Evolutionary conservation across 2,797 vertebrate genomes (phyloP).

Genomic region (Alca torda): DNA sequence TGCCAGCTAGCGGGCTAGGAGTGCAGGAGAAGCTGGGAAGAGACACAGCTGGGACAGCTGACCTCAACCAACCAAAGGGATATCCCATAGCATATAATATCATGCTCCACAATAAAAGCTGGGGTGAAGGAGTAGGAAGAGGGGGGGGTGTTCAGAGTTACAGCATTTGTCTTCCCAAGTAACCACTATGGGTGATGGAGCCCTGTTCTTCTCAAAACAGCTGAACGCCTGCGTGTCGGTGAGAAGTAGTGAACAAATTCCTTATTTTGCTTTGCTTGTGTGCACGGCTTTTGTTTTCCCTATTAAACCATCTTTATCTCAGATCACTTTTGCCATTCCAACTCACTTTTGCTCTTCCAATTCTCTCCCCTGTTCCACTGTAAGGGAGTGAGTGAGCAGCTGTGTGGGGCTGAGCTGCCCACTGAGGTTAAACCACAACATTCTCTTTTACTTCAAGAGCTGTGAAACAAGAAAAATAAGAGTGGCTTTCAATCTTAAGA

Average conservation of each 20-base stretch:
- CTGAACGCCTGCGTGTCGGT: not conserved
- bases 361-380: not conserved
- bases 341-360: not conserved
- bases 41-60: not conserved
- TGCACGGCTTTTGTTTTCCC: not conserved
- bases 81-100: not conserved
- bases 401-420: not conserved
- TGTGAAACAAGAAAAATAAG: not conserved
- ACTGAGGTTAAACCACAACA: not conserved
- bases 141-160: not conserved
- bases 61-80: not conserved
- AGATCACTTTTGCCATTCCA: not conserved
- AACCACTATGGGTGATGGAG: fast-evolving
- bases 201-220: not conserved
- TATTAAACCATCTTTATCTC: not conserved
- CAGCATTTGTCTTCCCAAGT: not conserved
- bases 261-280: not conserved
- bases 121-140: not conserved
- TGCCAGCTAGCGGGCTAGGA: not conserved
- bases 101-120: not conserved
- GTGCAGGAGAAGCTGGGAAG: not conserved
- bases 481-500: not conserved
- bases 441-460: not conserved
- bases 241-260: not conserved
- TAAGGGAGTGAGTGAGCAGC: fast-evolving